Evolutionary conservation across 2,888 invertebrate genomes (phyloP).

Genomic region (Pyrrhosoma nymphula): DNA sequence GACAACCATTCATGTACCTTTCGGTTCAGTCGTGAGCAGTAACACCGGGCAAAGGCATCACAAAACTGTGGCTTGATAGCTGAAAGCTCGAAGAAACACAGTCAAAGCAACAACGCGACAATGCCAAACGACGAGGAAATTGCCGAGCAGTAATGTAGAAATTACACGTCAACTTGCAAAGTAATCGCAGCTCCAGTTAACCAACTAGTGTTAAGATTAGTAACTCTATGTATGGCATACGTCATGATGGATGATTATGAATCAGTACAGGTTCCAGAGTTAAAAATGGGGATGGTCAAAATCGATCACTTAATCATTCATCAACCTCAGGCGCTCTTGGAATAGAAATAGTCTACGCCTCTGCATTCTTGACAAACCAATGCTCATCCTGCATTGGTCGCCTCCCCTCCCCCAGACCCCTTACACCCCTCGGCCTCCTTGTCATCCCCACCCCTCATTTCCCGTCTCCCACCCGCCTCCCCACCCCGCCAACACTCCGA

Average conservation of each 20-base stretch:
- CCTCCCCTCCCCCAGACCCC: neutral
- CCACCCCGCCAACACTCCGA: neutral
- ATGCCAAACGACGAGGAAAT: too few relatives aligned
- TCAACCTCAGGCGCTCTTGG: neutral
- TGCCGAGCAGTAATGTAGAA: too few relatives aligned
- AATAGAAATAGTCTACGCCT: neutral
- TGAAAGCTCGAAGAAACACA: too few relatives aligned
- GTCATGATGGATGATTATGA: neutral
- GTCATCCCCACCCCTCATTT: neutral
- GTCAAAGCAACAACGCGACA: too few relatives aligned
- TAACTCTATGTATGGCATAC: too few relatives aligned
- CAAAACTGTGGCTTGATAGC: too few relatives aligned
- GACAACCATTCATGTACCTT: too few relatives aligned
- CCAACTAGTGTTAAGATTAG: too few relatives aligned
- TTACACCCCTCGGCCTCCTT: neutral
- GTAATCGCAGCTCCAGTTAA: too few relatives aligned
- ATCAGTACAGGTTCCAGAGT: neutral
- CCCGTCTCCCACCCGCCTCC: neutral
- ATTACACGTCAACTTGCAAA: too few relatives aligned
- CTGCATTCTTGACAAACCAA: neutral
- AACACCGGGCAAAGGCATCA: too few relatives aligned
- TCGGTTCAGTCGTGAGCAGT: too few relatives aligned
- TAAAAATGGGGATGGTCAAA: neutral
- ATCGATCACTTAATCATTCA: neutral
- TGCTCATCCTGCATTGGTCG: neutral